phyloP scores from a whole-genome alignment of 2,888 invertebrate species.

The Pachymerium ferrugineum region DNA sequence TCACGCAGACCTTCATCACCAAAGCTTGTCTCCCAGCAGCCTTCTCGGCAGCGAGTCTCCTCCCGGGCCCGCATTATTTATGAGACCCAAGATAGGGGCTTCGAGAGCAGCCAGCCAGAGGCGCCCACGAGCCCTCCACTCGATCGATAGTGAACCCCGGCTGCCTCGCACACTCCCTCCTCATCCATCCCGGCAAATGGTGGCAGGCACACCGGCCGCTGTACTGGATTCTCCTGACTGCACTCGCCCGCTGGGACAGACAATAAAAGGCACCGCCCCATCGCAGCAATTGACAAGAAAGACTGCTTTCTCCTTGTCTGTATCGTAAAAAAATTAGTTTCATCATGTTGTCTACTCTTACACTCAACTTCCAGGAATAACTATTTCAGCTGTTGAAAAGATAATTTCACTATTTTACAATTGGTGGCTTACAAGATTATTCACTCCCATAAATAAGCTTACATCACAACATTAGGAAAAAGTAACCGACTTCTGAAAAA shows the following conservation, averaged over 20 bases:
- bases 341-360: conserved; percentile 10
- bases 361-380: not conserved
- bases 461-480: too few species aligned
- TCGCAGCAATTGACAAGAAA: conserved; percentile 23
- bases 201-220: conserved; percentile 22
- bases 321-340: conserved; percentile 27
- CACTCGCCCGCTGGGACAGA: conserved; percentile 23
- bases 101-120: conserved; percentile 22
- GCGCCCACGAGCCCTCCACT: conserved; percentile 28
- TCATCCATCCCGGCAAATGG: conserved; percentile 27
- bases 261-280: conserved; percentile 27
- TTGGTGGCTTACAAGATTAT: too few species aligned
- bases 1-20: conserved; percentile 32
- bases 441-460: too few species aligned
- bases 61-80: conserved; percentile 32
- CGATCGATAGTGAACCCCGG: conserved; percentile 31
- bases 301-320: conserved; percentile 22
- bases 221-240: conserved; percentile 11
- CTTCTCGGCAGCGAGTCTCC: conserved; percentile 23
- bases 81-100: conserved; percentile 30
- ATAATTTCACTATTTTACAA: too few species aligned
- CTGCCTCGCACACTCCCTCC: conserved; percentile 23
- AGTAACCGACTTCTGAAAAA: not conserved
- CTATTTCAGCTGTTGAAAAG: too few species aligned
- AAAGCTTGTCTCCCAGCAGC: conserved; percentile 27